Conservation (phyloP, 2,113 vertebrate genomes). For the Telmatochromis sp. region DNA sequence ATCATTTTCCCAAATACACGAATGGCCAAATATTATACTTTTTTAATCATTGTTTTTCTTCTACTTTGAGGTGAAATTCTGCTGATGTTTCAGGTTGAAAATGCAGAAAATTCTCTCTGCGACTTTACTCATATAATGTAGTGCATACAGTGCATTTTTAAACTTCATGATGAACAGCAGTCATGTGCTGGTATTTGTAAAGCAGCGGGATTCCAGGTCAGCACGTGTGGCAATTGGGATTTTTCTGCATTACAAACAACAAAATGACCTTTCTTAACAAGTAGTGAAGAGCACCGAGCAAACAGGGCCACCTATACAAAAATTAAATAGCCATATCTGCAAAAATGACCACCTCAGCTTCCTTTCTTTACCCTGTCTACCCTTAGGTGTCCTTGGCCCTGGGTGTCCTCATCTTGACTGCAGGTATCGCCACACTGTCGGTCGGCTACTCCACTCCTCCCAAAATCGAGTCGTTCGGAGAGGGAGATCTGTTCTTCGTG, state of each 20-base stretch:
- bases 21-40: neutral
- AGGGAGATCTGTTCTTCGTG: slow-evolving; percentile 86
- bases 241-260: slow-evolving; percentile 38
- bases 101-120: neutral
- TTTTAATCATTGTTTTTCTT: neutral
- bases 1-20: neutral
- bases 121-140: neutral
- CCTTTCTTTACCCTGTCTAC: neutral
- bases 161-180: slow-evolving; percentile 28
- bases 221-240: neutral
- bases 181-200: slow-evolving; percentile 37
- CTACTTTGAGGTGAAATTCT: neutral
- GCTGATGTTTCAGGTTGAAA: neutral
- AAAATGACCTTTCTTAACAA: slow-evolving; percentile 46
- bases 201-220: neutral
- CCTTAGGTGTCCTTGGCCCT: slow-evolving; percentile 83
- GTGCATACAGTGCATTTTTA: neutral
- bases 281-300: neutral
- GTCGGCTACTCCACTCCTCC: slow-evolving; percentile 81
- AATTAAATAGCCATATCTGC: neutral
- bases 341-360: neutral
- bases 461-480: slow-evolving; percentile 88
- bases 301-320: neutral
- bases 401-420: slow-evolving; percentile 78
- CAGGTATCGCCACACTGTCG: slow-evolving; percentile 51